Percentiles rank a stretch among this genome's conserved stretches.
phyloP scores from a whole-genome alignment of 1,140 invertebrate species.

The Pristionchus pacificus region DNA sequence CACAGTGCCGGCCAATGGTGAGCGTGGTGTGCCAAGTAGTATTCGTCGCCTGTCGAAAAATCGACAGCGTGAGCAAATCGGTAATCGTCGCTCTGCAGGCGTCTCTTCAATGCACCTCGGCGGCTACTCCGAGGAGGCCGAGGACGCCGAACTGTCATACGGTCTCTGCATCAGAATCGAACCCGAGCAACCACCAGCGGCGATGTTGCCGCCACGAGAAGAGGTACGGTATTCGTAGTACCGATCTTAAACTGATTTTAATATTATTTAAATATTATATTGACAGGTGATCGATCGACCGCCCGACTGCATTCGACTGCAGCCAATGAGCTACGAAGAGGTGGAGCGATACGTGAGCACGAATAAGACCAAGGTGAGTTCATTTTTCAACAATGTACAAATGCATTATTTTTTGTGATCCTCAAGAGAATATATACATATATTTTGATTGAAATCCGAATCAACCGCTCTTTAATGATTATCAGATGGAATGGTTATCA shows the following conservation, averaged over 20 bases:
- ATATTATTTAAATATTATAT: not conserved
- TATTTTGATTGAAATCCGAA: conserved; percentile 7
- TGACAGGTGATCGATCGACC: conserved; percentile 4
- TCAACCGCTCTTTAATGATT: not conserved
- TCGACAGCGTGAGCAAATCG: too few species aligned
- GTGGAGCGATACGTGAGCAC: conserved; percentile 22
- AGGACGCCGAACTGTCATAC: not conserved
- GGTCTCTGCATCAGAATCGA: not conserved
- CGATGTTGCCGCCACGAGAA: not conserved
- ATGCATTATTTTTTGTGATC: too few species aligned
- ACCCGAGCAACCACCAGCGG: not conserved
- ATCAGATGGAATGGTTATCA: not conserved
- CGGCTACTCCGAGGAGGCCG: not conserved
- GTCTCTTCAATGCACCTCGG: too few species aligned
- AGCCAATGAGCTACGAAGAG: conserved; percentile 18
- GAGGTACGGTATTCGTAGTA: too few species aligned
- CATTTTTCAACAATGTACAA: too few species aligned
- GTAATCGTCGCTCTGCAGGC: too few species aligned
- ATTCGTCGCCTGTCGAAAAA: too few species aligned
- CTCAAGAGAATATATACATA: not conserved
- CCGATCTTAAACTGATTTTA: too few species aligned
- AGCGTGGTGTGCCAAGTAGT: too few species aligned
- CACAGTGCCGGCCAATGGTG: too few species aligned
- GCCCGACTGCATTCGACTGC: conserved; percentile 16
- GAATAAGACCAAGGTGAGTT: conserved; percentile 28